These are phyloP conservation scores for Halcyon leucocephala DNA, from an alignment of 2,797 vertebrate genomes.

Conservation along the genomic window DNA sequence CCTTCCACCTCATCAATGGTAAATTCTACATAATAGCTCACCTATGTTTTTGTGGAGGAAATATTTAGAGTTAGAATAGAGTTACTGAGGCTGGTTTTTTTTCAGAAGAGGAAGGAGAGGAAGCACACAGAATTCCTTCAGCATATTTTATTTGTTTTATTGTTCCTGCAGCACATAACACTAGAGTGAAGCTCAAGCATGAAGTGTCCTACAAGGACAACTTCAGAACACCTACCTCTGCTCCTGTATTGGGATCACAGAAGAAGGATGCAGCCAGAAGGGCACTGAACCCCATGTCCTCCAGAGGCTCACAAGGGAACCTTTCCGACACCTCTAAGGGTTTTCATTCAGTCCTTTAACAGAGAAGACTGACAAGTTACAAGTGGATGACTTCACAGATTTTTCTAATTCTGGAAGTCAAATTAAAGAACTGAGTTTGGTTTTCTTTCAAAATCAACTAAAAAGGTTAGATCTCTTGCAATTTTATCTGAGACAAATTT, in stretches of 20 bases:
- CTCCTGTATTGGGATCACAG: accelerated
- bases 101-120: not conserved
- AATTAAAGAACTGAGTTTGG: not conserved
- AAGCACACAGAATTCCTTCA: not conserved
- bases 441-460: not conserved
- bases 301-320: not conserved
- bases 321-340: not conserved
- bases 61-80: not conserved
- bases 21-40: slow-evolving; percentile 7
- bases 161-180: not conserved
- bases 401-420: not conserved
- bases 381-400: not conserved
- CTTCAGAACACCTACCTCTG: not conserved
- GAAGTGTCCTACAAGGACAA: not conserved
- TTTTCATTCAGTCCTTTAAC: not conserved
- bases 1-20: not conserved
- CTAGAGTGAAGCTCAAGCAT: accelerated
- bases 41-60: slow-evolving; percentile 37
- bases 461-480: not conserved
- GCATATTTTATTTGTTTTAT: not conserved
- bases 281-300: not conserved
- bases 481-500: not conserved
- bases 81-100: too few relatives aligned
- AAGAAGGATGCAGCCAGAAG: not conserved
- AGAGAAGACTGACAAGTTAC: not conserved